Evolutionary conservation across 2,113 vertebrate species (phyloP), one percentile per base, ranked within the genome.

Genomic region (Dascyllus trimaculatus): DNA sequence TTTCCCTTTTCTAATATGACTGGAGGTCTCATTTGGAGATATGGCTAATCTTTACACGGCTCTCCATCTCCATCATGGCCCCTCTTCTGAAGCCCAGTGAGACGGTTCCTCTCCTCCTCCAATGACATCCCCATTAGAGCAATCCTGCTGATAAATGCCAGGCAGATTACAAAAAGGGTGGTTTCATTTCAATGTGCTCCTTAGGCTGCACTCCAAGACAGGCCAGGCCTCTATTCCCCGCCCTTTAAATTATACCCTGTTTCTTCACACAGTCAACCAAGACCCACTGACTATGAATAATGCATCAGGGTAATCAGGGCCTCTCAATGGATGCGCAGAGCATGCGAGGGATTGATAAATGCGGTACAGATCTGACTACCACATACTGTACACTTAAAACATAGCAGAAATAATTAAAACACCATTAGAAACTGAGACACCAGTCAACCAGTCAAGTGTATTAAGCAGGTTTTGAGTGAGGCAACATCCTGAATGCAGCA

Each of bases 121-220:
- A 79, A 76, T 88, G 92, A 93, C 90, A 91, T 90, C 84, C 85
- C 91, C 90, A 94, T 94, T 93, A 95, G 82, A 91, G 88, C 87
- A 87, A 89, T 92, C 84, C 75, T 67, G 78, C 81, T 94, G 93
- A 95, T 93, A 90, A 95, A 95, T 93, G 91, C 85, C 85, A 91
- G 83, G 84, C 86, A 91, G 91, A 93, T 93, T 93, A 94, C 89
- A 80, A 81, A 89, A 84, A 87, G 80, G 80, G 75, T 75, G 75
- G 77, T 80, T 90, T 93, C 85, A 87, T 89, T 87, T 91, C 61
- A 84, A 77, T 61, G 57, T 88, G 85, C 89, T 92, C 78, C 85
- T 89, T 72, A 40, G 89, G 85, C 90, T 80, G 77, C 78, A 78
- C 71, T 90, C 62, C 78, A 89, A 88, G 85, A 81, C 82, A 85